Conservation (phyloP, 2,797 vertebrate genomes). For the Cyclopterus lumpus region DNA sequence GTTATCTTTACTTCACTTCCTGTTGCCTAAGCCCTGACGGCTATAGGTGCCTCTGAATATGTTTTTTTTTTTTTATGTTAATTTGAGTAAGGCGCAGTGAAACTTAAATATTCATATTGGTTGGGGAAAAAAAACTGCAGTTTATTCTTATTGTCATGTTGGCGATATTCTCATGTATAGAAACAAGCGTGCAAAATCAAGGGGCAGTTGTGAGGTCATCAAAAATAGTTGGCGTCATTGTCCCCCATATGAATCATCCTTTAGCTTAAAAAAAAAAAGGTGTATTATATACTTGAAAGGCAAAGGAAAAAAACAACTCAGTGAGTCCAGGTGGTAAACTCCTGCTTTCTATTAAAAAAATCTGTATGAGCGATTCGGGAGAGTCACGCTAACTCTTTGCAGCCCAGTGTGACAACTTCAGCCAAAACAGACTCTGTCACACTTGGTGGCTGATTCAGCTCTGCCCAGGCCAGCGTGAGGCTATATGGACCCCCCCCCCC, state of each 20-base stretch:
- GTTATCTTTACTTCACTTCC: neutral
- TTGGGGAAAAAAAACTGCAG: neutral
- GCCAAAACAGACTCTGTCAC: constrained; percentile 18
- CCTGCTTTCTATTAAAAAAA: constrained; percentile 25
- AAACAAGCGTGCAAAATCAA: neutral
- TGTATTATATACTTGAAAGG: constrained; percentile 26
- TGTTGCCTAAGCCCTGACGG: neutral
- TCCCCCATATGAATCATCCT: constrained; percentile 3
- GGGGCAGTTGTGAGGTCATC: neutral
- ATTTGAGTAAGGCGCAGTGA: neutral
- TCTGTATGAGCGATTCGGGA: constrained; percentile 23
- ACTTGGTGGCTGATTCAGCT: constrained; percentile 65
- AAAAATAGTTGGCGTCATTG: neutral
- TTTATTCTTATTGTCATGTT: neutral
- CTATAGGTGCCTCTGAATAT: no score
- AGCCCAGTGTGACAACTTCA: constrained; percentile 31
- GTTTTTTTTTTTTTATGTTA: no score
- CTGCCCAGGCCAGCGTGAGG: constrained; percentile 47
- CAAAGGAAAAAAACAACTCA: neutral
- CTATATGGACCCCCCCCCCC: constrained; percentile 4
- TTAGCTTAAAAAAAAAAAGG: constrained; percentile 4
- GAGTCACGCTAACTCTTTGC: constrained; percentile 29
- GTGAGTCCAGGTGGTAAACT: constrained; percentile 19
- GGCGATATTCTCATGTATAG: neutral
- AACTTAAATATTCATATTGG: no score